phyloP scores from a whole-genome alignment of 1,140 invertebrate genomes.

The Phymorhynchus buccinoides region DNA sequence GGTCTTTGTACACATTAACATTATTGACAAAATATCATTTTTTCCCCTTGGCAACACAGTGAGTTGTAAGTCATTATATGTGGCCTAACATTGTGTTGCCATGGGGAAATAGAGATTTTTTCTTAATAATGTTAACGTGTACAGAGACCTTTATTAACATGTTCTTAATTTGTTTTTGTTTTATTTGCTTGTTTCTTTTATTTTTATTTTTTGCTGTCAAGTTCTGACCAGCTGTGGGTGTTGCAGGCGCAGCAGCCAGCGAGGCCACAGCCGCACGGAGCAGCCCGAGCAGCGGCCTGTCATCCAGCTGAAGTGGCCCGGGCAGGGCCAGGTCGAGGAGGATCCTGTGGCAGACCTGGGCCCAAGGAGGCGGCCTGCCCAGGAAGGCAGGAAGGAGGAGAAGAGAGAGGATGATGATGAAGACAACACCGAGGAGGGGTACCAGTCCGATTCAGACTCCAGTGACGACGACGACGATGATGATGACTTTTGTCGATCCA shows the following conservation, averaged over 20 bases:
- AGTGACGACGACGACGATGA: slow-evolving; percentile 63
- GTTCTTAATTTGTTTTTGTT: too few relatives aligned
- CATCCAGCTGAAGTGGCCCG: slow-evolving; percentile 57
- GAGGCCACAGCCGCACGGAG: slow-evolving; percentile 30
- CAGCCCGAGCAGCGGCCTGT: slow-evolving; percentile 52
- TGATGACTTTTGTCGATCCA: slow-evolving; percentile 22
- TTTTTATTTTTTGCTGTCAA: too few relatives aligned
- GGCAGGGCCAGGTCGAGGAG: slow-evolving; percentile 49
- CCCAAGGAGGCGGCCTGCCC: not conserved
- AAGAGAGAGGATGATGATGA: slow-evolving; percentile 35
- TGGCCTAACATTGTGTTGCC: too few relatives aligned
- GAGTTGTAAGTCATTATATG: too few relatives aligned
- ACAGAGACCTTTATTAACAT: too few relatives aligned
- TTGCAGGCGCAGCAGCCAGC: slow-evolving; percentile 43
- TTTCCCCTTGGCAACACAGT: too few relatives aligned
- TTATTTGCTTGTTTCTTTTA: too few relatives aligned
- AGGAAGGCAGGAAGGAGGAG: not conserved
- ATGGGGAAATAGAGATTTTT: too few relatives aligned
- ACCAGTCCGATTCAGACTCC: slow-evolving; percentile 63
- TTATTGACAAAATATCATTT: too few relatives aligned
- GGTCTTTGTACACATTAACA: too few relatives aligned
- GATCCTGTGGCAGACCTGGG: slow-evolving; percentile 17
- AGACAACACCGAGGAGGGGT: slow-evolving; percentile 59
- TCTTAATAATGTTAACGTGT: too few relatives aligned
- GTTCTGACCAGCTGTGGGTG: too few relatives aligned